Base-by-base conservation (phyloP, 1,140 invertebrate genomes). In the Helicoverpa zea region DNA sequence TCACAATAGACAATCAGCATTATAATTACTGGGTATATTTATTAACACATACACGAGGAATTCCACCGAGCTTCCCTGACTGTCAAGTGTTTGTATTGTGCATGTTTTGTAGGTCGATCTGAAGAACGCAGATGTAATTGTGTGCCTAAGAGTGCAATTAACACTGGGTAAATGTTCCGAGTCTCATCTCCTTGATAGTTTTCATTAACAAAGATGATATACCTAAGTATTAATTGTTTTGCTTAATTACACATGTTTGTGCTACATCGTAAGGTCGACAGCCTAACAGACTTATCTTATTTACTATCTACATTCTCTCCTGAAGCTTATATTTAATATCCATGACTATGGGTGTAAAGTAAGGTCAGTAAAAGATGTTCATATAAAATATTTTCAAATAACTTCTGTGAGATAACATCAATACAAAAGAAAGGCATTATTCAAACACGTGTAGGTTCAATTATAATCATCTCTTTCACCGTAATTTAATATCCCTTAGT, bases 11-110 rank as follows among this genome's bases (percentile, higher is more conserved):
- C 74, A 78, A 77, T 75, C 73, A 14, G 23, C 56, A 49, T 74
- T 74, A 76, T 83, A 77, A 83, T 83, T 80, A 77, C 77, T 66
- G 29, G 63, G 14, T 79, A 70, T 81, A 72, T 68, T 83, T 79
- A 78, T 81, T 81, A 74, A 56, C 70, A 81, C 49, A 52, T 79
- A 64, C 64, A 13, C 79, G 61, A 43, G 72, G 73, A 74, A 80
- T 82, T 80, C 66, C 66, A 64, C 63, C 59, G 68, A 49, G 23
- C 43, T 75, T 75, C 58, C 73, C 16, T 56, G 14, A 47, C 9
- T 43, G 7, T 23, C 13, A 43, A 16, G 51, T 3, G 3, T 23
- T 14, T 56, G n/a, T 61, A 61, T 49, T 75, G 61, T 29, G 29
- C 9, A 59, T 30, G n/a, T 43, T 58, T 61, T 73, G 13, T 73